Conservation (phyloP, 1,140 invertebrate species). For the Dendroctonus valens region DNA sequence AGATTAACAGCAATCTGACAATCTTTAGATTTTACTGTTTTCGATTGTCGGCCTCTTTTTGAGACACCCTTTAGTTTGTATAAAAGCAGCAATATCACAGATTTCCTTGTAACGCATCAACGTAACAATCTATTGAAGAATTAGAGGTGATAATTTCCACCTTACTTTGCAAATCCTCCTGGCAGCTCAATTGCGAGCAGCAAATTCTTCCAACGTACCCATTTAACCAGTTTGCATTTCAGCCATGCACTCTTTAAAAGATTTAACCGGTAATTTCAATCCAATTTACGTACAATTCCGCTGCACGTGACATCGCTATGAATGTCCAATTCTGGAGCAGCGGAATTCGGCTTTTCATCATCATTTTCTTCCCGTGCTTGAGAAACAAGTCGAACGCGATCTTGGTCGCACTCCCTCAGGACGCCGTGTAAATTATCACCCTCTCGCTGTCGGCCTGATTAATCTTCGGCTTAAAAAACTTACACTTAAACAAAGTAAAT, state of each 20-base stretch:
- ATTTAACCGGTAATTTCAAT: constrained; percentile 23
- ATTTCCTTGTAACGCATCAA: too few relatives aligned
- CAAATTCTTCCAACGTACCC: neutral
- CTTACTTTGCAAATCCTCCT: neutral
- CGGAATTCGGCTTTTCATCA: neutral
- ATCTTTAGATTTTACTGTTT: too few relatives aligned
- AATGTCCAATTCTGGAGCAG: constrained; percentile 5
- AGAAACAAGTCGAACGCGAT: too few relatives aligned
- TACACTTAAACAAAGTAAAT: constrained; percentile 28
- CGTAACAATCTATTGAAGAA: too few relatives aligned
- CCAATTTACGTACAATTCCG: constrained; percentile 19
- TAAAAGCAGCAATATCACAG: too few relatives aligned
- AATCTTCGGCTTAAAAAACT: constrained; percentile 24
- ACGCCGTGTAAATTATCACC: constrained; percentile 10
- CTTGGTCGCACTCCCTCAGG: neutral
- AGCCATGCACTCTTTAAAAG: neutral
- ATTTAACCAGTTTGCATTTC: constrained; percentile 10
- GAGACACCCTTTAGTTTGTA: too few relatives aligned
- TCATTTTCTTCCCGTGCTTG: neutral
- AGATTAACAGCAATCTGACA: too few relatives aligned
- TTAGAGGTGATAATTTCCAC: too few relatives aligned
- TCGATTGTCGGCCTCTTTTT: too few relatives aligned
- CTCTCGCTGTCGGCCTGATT: constrained; percentile 18
- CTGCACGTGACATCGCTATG: constrained; percentile 6
- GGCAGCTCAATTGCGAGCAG: neutral